Percentiles rank a stretch among this genome's conserved stretches.
phyloP scores from a whole-genome alignment of 2,113 vertebrate species.

The Acanthochromis polyacanthus region DNA sequence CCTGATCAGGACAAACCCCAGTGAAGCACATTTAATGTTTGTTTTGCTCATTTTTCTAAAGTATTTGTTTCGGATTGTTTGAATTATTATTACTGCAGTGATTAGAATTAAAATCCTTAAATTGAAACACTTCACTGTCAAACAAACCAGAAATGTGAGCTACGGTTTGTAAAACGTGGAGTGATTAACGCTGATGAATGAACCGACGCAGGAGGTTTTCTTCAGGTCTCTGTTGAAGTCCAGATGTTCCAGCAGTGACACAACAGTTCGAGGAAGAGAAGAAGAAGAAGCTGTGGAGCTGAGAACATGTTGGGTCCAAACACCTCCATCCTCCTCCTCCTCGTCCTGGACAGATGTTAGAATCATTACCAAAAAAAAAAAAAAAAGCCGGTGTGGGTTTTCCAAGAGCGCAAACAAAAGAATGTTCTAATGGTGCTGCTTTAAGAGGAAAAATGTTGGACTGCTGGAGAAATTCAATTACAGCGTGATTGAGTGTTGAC shows the following conservation, averaged over 20 bases:
- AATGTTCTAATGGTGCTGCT: constrained; percentile 78
- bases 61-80: too few relatives aligned
- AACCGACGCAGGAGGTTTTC: too few relatives aligned
- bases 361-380: constrained; percentile 69
- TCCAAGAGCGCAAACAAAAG: constrained; percentile 76
- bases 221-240: neutral
- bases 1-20: too few relatives aligned
- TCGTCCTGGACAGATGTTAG: constrained; percentile 69
- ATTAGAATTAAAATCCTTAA: too few relatives aligned
- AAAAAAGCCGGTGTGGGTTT: constrained; percentile 62
- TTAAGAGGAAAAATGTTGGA: constrained; percentile 67
- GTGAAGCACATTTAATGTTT: too few relatives aligned
- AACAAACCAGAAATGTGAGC: too few relatives aligned
- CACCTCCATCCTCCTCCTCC: constrained; percentile 31
- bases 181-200: too few relatives aligned
- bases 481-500: constrained; percentile 84
- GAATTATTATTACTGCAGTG: too few relatives aligned
- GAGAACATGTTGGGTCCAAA: constrained; percentile 47
- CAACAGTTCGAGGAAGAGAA: constrained; percentile 25
- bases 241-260: constrained; percentile 36
- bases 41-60: too few relatives aligned
- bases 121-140: too few relatives aligned
- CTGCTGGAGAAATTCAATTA: constrained; percentile 82
- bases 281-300: constrained; percentile 36
- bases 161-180: too few relatives aligned